phyloP scores from a whole-genome alignment of 1,140 invertebrate genomes.

The Listronotus oregonensis region DNA sequence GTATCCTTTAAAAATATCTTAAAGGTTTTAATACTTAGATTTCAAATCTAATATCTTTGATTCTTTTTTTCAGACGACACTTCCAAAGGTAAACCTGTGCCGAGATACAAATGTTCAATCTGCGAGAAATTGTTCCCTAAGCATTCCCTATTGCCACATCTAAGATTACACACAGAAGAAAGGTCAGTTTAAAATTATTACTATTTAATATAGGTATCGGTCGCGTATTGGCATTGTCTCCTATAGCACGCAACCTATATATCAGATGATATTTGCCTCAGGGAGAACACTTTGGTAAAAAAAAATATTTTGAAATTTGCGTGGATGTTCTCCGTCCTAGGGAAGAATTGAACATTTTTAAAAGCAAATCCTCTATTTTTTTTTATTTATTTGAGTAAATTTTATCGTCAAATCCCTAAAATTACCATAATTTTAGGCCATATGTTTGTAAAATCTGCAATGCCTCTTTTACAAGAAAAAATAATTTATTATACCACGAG shows the following conservation, averaged over 20 bases:
- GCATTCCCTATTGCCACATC: conserved; percentile 69
- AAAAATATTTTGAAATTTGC: too few species aligned
- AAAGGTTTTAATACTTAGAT: too few species aligned
- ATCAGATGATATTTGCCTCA: too few species aligned
- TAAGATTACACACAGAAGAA: conserved; percentile 77
- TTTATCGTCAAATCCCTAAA: not conserved
- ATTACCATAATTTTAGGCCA: conserved; percentile 59
- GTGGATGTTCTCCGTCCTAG: too few species aligned
- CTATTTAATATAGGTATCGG: too few species aligned
- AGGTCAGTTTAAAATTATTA: conserved; percentile 7
- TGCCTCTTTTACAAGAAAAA: conserved; percentile 68
- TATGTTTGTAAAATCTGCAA: conserved; percentile 67
- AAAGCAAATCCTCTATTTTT: too few species aligned
- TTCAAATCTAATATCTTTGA: too few species aligned
- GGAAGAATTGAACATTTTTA: too few species aligned
- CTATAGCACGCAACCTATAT: too few species aligned
- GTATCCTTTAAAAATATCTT: too few species aligned
- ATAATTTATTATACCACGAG: conserved; percentile 63
- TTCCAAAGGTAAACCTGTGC: conserved; percentile 40
- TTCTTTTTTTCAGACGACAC: not conserved
- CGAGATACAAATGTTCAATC: conserved; percentile 67
- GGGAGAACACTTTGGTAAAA: too few species aligned
- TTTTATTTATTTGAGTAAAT: not conserved
- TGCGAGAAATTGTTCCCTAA: conserved; percentile 75
- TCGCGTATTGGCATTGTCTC: too few species aligned